phyloP scores from a whole-genome alignment of 2,888 invertebrate genomes.

The Molorchus minor region DNA sequence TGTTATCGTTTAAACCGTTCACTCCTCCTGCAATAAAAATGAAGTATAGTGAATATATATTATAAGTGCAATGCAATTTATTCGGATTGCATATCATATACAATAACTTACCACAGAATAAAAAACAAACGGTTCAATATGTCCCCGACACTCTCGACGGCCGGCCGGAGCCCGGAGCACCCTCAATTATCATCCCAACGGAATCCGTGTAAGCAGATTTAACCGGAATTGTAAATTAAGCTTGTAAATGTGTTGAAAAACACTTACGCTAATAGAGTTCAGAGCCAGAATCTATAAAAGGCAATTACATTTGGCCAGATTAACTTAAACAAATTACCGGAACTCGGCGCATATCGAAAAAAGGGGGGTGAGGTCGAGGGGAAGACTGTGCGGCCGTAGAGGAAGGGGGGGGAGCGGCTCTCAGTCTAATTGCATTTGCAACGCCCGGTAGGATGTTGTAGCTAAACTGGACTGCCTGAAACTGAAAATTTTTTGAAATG shows the following conservation, averaged over 20 bases:
- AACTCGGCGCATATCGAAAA: conserved; percentile 14
- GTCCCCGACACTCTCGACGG: too few species aligned
- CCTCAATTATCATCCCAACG: neutral
- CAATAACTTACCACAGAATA: too few species aligned
- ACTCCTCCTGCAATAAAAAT: too few species aligned
- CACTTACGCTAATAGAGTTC: conserved; percentile 27
- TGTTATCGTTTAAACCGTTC: too few species aligned
- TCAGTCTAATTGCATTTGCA: conserved; percentile 33
- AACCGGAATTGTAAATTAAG: conserved; percentile 26
- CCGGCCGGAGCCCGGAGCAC: too few species aligned
- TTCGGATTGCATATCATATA: too few species aligned
- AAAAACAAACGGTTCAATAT: too few species aligned
- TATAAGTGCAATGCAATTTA: too few species aligned
- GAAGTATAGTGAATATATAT: too few species aligned
- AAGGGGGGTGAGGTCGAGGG: conserved; percentile 6
- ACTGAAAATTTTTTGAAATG: neutral
- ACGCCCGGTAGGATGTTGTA: conserved; percentile 13
- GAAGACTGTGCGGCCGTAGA: conserved; percentile 13
- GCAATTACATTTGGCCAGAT: conserved; percentile 29
- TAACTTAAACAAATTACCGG: conserved; percentile 26
- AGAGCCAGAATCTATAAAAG: conserved; percentile 30
- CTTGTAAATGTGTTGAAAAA: conserved; percentile 24
- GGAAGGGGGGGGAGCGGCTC: too few species aligned
- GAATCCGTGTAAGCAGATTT: conserved; percentile 16
- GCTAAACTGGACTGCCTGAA: too few species aligned